Evolutionary conservation across 2,888 invertebrate genomes (phyloP).

Genomic region (Pammene aurita): DNA sequence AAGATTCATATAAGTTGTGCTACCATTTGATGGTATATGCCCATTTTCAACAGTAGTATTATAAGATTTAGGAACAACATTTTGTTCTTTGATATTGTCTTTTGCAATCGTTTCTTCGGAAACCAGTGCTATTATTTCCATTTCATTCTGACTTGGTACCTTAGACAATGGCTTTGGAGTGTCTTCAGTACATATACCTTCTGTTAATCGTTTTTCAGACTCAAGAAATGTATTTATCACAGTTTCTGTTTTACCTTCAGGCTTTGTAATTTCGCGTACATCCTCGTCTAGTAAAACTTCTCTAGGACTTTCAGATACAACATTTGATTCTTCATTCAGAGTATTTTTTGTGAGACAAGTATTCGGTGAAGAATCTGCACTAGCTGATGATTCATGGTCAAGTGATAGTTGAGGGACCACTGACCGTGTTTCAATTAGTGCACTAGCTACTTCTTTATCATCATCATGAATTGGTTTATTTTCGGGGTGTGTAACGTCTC

Average conservation of each 20-base stretch:
- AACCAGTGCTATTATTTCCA: neutral
- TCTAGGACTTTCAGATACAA: neutral
- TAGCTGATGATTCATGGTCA: constrained; percentile 35
- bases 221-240: constrained; percentile 11
- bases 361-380: constrained; percentile 39
- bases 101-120: neutral
- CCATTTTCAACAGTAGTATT: constrained; percentile 41
- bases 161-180: neutral
- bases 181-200: neutral
- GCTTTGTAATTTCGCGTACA: neutral
- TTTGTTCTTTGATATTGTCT: constrained; percentile 30
- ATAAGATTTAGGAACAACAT: constrained; percentile 51
- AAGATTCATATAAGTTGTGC: constrained; percentile 73
- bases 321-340: constrained; percentile 25
- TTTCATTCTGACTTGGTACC: neutral
- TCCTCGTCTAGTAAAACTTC: neutral
- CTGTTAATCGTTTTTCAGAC: neutral
- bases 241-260: neutral
- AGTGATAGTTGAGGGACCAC: constrained; percentile 23
- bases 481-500: constrained; percentile 1
- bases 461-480: neutral
- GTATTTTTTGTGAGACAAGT: constrained; percentile 33
- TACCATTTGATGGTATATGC: constrained; percentile 51
- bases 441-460: neutral
- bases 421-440: neutral